Percentiles rank a stretch among this genome's conserved stretches.
Conservation (phyloP, 1,140 invertebrate species). For the Plutomurus gul region DNA sequence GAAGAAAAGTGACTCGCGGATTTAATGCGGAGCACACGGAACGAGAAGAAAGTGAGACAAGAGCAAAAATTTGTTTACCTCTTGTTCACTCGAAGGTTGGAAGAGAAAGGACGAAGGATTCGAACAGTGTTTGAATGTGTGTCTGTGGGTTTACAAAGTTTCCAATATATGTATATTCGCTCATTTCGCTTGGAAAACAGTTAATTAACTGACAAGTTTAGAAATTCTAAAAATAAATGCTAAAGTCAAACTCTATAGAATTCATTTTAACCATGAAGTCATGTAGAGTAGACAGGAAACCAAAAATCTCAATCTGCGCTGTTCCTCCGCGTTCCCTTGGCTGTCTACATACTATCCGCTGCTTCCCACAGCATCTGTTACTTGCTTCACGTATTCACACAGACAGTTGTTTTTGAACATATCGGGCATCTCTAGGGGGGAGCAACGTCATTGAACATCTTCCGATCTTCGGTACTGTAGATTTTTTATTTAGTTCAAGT, state of each 20-base stretch:
- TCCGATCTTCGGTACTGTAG: too few species aligned
- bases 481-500: too few species aligned
- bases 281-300: not conserved
- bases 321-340: not conserved
- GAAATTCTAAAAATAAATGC: not conserved
- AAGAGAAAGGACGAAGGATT: not conserved
- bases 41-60: conserved; percentile 1
- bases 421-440: too few species aligned
- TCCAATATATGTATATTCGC: not conserved
- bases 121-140: too few species aligned
- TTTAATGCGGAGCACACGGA: too few species aligned
- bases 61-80: not conserved
- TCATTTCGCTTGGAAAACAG: not conserved
- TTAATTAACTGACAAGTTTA: too few species aligned
- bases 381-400: too few species aligned
- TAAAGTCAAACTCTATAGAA: not conserved
- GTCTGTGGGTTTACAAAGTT: not conserved
- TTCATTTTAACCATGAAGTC: too few species aligned
- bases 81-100: not conserved
- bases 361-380: not conserved
- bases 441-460: too few species aligned
- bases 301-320: not conserved
- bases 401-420: too few species aligned
- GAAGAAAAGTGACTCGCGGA: too few species aligned
- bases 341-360: too few species aligned